phyloP scores from a whole-genome alignment of 2,888 invertebrate species.

The Melipona beecheii region DNA sequence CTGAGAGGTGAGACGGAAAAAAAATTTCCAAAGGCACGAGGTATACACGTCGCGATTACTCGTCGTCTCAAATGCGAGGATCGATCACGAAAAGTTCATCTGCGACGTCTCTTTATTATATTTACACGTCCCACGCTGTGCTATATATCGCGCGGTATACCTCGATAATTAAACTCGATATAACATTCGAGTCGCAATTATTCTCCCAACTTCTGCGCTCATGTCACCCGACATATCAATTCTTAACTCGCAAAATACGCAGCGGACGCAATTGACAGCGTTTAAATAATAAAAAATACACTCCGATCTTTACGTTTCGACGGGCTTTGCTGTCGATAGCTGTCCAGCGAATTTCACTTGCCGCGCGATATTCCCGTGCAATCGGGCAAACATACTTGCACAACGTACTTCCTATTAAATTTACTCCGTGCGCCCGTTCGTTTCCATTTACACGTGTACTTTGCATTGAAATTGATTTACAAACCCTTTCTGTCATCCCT shows the following conservation, averaged over 20 bases:
- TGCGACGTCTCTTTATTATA: too few species aligned
- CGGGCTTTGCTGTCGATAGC: not conserved
- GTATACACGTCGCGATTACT: too few species aligned
- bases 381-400: not conserved
- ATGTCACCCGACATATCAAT: too few species aligned
- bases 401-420: not conserved
- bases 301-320: not conserved
- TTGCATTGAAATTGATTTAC: constrained; percentile 14
- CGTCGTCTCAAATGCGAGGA: too few species aligned
- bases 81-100: too few species aligned
- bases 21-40: too few species aligned
- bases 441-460: not conserved
- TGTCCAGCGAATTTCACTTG: not conserved
- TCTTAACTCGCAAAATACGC: not conserved
- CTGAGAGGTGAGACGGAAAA: too few species aligned
- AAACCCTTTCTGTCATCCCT: not conserved
- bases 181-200: too few species aligned
- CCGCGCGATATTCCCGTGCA: not conserved
- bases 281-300: not conserved
- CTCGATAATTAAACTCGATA: too few species aligned
- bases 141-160: too few species aligned
- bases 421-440: not conserved
- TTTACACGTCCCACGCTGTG: too few species aligned
- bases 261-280: not conserved
- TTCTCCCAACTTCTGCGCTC: too few species aligned